Conservation (phyloP, 2,113 vertebrate species). For the Pseudorectes ferrugineus region DNA sequence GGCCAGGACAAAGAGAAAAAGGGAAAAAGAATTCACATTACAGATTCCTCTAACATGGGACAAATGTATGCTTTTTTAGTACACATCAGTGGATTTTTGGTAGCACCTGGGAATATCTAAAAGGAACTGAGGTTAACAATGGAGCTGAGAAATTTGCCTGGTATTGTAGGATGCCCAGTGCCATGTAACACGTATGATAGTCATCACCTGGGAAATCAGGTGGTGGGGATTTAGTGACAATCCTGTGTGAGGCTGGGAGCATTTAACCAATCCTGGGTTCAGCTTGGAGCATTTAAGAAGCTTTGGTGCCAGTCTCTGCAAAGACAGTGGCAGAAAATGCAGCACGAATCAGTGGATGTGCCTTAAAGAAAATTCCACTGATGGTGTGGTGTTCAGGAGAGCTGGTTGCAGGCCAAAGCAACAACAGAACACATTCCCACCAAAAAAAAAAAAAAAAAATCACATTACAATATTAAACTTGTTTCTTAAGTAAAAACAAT, state of each 20-base stretch:
- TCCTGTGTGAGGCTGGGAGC: not conserved
- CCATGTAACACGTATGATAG: not conserved
- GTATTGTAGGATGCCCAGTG: not conserved
- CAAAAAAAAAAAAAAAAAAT: fast-evolving
- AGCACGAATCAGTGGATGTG: not conserved
- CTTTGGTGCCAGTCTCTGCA: not conserved
- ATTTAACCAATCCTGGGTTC: too few species aligned
- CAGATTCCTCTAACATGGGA: not conserved
- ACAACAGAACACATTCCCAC: not conserved
- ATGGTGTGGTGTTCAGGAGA: fast-evolving
- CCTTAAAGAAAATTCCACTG: not conserved
- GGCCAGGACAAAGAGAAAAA: not conserved
- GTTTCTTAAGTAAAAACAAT: not conserved
- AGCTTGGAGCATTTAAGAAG: not conserved
- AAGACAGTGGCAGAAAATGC: not conserved
- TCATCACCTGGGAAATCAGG: not conserved
- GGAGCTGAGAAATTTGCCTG: not conserved
- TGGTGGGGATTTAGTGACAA: not conserved
- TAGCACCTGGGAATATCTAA: not conserved
- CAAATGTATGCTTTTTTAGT: not conserved
- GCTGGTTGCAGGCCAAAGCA: not conserved
- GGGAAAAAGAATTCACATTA: not conserved
- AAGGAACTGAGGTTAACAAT: not conserved
- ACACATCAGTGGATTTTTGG: not conserved
- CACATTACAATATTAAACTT: not conserved